A percentile compares a stretch with the other conserved stretches of the same genome.
Evolutionary conservation across 2,797 vertebrate genomes (phyloP).

Genomic region (Scarus forsteni): DNA sequence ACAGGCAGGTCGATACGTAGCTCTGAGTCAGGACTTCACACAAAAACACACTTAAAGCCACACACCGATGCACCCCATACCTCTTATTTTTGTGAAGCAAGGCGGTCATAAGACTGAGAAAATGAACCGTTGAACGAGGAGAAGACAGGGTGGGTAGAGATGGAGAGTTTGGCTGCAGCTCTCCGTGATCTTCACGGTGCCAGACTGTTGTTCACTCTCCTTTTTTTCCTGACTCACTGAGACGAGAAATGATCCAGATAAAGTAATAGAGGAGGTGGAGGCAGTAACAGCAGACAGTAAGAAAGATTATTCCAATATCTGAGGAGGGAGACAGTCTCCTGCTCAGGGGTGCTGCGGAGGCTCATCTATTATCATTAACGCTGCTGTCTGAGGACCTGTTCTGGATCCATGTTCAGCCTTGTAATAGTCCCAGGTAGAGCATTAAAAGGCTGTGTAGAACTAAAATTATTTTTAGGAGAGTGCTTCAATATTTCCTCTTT

Average conservation of each 20-base stretch:
- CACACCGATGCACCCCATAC: background rate
- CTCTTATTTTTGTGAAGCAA: background rate
- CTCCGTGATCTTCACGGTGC: conserved; percentile 6
- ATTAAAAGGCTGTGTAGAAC: background rate
- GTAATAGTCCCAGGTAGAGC: background rate
- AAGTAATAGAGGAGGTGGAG: conserved; percentile 5
- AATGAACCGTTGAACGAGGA: background rate
- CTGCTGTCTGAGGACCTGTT: background rate
- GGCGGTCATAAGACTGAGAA: background rate
- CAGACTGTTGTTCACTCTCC: conserved; percentile 18
- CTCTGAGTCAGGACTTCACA: conserved; percentile 15
- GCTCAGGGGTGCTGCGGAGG: conserved; percentile 19
- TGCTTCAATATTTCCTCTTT: background rate
- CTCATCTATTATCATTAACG: conserved; percentile 33
- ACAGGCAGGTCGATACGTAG: conserved; percentile 9
- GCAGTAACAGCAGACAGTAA: conserved; percentile 8
- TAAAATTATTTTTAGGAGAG: background rate
- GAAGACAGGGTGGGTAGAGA: background rate
- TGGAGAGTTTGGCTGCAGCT: conserved; percentile 15
- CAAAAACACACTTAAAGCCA: background rate
- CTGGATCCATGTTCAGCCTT: background rate
- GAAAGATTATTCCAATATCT: conserved; percentile 13
- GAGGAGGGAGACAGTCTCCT: conserved; percentile 12
- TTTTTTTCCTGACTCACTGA: conserved; percentile 20
- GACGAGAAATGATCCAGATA: conserved; percentile 25